phyloP scores from a whole-genome alignment of 2,113 vertebrate genomes.

The Barnardius zonarius region DNA sequence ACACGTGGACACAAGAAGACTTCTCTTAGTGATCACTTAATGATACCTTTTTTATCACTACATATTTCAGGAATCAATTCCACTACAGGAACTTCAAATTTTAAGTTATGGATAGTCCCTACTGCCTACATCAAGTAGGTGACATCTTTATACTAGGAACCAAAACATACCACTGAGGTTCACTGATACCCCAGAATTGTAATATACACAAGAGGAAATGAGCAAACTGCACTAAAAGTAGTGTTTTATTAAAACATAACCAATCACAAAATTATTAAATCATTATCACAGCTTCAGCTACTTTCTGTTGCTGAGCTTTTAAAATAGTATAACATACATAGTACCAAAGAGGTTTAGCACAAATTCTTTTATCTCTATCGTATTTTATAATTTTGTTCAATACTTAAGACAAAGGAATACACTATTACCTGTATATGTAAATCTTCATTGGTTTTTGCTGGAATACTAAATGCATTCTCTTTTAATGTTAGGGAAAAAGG shows the following conservation, averaged over 20 bases:
- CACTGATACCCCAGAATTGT: background rate
- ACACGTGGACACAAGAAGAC: background rate
- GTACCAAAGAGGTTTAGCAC: background rate
- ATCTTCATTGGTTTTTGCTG: slow-evolving; percentile 78
- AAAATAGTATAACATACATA: background rate
- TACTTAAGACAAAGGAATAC: background rate
- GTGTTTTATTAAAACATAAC: background rate
- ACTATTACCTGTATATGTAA: slow-evolving; percentile 81
- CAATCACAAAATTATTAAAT: background rate
- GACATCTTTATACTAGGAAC: background rate
- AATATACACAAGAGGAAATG: background rate
- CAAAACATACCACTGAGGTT: background rate
- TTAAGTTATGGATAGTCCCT: background rate
- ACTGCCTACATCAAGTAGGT: background rate
- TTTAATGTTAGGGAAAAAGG: slow-evolving; percentile 72
- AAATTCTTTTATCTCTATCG: background rate
- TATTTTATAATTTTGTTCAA: background rate
- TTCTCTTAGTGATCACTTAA: background rate
- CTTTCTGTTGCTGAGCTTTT: background rate
- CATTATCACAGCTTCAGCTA: background rate
- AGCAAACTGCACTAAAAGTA: background rate
- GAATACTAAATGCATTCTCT: slow-evolving; percentile 69
- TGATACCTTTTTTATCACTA: background rate
- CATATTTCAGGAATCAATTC: background rate
- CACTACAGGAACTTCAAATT: background rate